These are phyloP conservation scores for Bubo scandiacus DNA, from an alignment of 2,113 vertebrate genomes.

Conservation along the genomic window DNA sequence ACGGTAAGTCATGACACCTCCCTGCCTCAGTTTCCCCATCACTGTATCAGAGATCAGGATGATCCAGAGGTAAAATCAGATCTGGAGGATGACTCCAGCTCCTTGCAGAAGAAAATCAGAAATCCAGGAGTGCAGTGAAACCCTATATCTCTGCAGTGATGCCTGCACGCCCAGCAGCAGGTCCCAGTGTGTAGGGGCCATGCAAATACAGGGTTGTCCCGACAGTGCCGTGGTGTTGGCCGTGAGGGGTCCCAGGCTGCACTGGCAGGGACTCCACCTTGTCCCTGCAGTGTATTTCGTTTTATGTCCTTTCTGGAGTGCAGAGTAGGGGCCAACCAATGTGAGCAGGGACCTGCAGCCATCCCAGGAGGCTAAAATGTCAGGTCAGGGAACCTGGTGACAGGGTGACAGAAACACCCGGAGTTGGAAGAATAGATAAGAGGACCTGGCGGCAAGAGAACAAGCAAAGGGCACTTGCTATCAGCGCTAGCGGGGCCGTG, in stretches of 20 bases:
- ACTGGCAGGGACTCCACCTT: background rate
- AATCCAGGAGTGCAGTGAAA: background rate
- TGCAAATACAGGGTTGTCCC: background rate
- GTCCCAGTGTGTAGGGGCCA: accelerated
- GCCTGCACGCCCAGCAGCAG: background rate
- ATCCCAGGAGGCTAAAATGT: background rate
- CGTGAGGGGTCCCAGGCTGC: background rate
- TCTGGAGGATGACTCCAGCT: background rate
- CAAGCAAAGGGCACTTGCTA: background rate
- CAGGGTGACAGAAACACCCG: background rate
- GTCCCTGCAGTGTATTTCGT: accelerated
- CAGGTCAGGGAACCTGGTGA: background rate
- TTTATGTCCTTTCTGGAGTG: background rate
- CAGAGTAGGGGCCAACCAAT: background rate
- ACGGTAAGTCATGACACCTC: background rate
- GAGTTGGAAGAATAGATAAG: background rate
- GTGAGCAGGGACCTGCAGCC: background rate
- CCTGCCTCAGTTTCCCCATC: constrained; percentile 3
- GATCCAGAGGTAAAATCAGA: background rate
- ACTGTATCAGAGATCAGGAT: accelerated
- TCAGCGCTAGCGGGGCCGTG: background rate
- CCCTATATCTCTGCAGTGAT: accelerated
- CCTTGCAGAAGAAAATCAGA: background rate
- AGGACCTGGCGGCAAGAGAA: background rate
- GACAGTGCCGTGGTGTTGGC: accelerated